Evolutionary conservation across 2,113 vertebrate genomes (phyloP).

Genomic region (Saccopteryx bilineata): DNA sequence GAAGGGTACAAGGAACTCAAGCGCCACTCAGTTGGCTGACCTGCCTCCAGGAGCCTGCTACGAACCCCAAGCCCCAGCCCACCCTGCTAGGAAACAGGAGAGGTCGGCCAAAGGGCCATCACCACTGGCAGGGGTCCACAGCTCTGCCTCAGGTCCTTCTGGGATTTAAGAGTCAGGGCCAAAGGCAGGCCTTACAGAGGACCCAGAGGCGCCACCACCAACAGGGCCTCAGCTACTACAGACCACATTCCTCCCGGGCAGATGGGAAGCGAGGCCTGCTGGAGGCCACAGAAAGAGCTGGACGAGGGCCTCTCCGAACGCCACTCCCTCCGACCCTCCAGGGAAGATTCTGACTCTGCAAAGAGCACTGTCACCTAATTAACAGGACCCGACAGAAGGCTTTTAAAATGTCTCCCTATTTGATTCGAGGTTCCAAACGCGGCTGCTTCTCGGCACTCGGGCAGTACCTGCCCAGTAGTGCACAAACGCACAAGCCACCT

Average conservation of each 20-base stretch:
- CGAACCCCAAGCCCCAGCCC: background rate
- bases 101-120: background rate
- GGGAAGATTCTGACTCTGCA: no score
- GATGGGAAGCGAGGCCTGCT: background rate
- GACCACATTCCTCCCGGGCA: background rate
- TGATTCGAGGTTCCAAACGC: background rate
- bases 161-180: background rate
- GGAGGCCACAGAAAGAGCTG: background rate
- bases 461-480: background rate
- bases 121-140: background rate
- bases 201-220: background rate
- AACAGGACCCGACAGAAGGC: background rate
- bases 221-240: background rate
- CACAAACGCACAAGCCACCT: fast-evolving
- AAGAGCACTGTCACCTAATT: background rate
- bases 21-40: background rate
- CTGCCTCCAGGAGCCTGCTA: background rate
- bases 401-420: background rate
- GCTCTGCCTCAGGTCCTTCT: background rate
- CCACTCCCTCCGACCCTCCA: fast-evolving
- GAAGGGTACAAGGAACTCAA: background rate
- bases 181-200: background rate
- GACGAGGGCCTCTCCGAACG: background rate
- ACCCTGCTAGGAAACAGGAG: background rate
- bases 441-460: background rate